Conservation (phyloP, 2,113 vertebrate species). For the Ammospiza caudacuta region DNA sequence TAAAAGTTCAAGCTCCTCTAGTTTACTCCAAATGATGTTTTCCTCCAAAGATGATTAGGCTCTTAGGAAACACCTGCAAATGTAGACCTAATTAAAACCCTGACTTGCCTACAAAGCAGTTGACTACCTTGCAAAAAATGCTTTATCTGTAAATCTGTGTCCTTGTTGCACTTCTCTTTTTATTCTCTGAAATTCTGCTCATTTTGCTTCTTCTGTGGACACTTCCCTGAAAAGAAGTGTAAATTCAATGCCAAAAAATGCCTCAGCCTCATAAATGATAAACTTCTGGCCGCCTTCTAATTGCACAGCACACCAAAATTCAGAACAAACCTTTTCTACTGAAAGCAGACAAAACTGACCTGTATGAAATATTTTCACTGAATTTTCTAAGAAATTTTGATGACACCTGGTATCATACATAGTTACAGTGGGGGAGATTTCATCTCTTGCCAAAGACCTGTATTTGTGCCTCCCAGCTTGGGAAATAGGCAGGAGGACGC, state of each 20-base stretch:
- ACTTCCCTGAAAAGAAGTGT: neutral
- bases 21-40: neutral
- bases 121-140: neutral
- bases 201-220: neutral
- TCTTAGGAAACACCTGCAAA: constrained; percentile 16
- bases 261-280: neutral
- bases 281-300: neutral
- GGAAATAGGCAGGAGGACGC: neutral
- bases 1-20: neutral
- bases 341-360: neutral
- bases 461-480: neutral
- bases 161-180: neutral
- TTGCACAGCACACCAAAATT: neutral
- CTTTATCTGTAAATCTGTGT: neutral
- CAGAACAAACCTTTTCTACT: neutral
- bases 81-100: neutral
- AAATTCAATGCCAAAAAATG: neutral
- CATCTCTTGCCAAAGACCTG: neutral
- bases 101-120: neutral
- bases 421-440: neutral
- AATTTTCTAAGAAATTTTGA: neutral
- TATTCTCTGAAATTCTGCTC: neutral
- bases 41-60: neutral
- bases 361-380: neutral
- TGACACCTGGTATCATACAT: neutral